Evolutionary conservation across 2,113 vertebrate species (phyloP), one percentile per base, ranked within the genome.

Genomic region (Cariama cristata): DNA sequence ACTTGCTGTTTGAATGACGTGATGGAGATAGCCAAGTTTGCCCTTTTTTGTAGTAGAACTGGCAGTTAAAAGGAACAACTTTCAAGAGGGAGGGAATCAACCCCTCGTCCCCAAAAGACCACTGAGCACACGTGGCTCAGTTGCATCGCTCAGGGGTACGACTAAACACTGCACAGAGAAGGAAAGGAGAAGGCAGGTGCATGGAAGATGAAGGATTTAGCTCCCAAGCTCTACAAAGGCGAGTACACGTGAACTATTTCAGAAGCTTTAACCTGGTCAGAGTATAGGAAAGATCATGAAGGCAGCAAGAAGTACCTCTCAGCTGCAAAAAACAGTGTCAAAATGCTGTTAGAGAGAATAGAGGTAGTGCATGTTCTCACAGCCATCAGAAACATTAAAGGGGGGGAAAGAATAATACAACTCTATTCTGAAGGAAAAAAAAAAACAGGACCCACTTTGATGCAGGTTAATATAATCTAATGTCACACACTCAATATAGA

Each of bases 111-210:
- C n/a, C 28, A 64, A 9, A 76, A 55, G 56, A 30, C 2, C 1
- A 0, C 14, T 16, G 19, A 62, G 38, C 55, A 42, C 1, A 1
- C 6, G 30, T 2, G 4, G 38, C 56, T 55, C 38, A 3, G 44
- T 26, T 82, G 52, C 12, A 5, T 3, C 23, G 18, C 75, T 75
- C 56, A 45, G 52, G 27, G 30, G 32, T 62, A 28, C 2, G 1
- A 28, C 26, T 26, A 14, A 26, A 55, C 12, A 26, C 44, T 20
- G 30, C 3, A 2, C 30, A 60, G 18, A 64, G 30, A 47, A 68
- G 18, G 35, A 35, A 71, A 80, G 38, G 38, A 55, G 15, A 50
- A 52, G 8, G 27, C 59, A 86, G 55, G 16, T n/a, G 17, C 5
- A 1, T 4, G 6, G 45, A 77, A 79, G 21, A 35, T 2, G 3